Conservation (phyloP, 2,888 invertebrate species). For the Drosophila nr. fundita region DNA sequence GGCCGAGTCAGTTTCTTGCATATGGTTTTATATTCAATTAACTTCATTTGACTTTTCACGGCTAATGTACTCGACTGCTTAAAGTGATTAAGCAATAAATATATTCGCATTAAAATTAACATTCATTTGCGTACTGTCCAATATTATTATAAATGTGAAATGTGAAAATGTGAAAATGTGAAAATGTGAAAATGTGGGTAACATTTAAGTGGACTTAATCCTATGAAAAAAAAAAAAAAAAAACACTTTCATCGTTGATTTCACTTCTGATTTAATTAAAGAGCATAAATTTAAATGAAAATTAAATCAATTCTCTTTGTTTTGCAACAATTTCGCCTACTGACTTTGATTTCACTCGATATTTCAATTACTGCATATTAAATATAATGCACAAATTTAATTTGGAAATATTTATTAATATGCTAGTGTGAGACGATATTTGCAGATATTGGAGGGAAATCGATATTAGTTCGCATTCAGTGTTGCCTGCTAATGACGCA, state of each 20-base stretch:
- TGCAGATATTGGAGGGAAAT: neutral
- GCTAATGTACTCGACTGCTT: neutral
- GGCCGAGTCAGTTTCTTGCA: neutral
- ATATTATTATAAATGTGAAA: neutral
- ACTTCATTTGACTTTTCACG: neutral
- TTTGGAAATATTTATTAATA: no score
- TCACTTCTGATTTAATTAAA: neutral
- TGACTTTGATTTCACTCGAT: neutral
- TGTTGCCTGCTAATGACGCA: neutral
- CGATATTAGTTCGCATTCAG: neutral
- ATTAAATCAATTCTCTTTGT: neutral
- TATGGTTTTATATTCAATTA: slow-evolving; percentile 8
- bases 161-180: neutral
- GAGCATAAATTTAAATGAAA: neutral
- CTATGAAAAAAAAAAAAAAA: neutral
- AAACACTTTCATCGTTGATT: neutral
- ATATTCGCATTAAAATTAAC: neutral
- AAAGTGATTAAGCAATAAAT: neutral
- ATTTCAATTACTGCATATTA: neutral
- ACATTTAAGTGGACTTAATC: neutral
- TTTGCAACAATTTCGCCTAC: neutral
- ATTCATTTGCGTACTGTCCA: neutral
- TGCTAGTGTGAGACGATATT: neutral
- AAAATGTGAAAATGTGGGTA: neutral
- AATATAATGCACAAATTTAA: neutral